Percentiles rank a stretch among this genome's conserved stretches.
Evolutionary conservation across 2,888 invertebrate genomes (phyloP).

Genomic region (Cynaeus angustus): DNA sequence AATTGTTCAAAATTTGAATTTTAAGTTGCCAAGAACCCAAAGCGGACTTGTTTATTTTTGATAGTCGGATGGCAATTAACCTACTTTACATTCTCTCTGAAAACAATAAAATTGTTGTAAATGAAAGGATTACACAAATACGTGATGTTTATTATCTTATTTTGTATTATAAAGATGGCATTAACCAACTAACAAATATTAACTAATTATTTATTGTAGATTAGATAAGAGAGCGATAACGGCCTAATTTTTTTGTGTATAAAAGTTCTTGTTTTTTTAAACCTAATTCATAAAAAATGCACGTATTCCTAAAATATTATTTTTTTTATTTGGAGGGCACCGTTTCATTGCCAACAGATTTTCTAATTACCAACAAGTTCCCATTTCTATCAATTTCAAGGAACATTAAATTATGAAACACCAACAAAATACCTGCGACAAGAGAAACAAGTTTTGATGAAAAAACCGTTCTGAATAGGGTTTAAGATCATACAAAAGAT

Average conservation of each 20-base stretch:
- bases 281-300: conserved; percentile 2
- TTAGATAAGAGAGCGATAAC: conserved; percentile 42
- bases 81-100: not conserved
- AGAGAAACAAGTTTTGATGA: conserved; percentile 55
- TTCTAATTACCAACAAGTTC: conserved; percentile 28
- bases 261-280: conserved; percentile 16
- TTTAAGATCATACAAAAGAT: conserved; percentile 40
- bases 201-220: conserved; percentile 45
- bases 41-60: not conserved
- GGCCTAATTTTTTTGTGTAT: conserved; percentile 24
- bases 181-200: conserved; percentile 28
- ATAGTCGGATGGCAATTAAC: not conserved
- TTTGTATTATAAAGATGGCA: conserved; percentile 23
- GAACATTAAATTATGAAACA: conserved; percentile 45
- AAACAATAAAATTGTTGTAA: conserved; percentile 9
- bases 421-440: conserved; percentile 53
- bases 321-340: conserved; percentile 5
- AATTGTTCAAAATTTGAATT: too few species aligned
- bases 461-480: conserved; percentile 33
- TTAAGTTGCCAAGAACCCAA: too few species aligned
- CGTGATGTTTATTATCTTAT: conserved; percentile 9
- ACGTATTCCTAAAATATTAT: not conserved
- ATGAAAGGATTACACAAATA: conserved; percentile 6
- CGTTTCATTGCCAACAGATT: conserved; percentile 26
- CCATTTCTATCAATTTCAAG: conserved; percentile 42